Evolutionary conservation across 2,113 vertebrate genomes (phyloP), one percentile per base, ranked within the genome.

Genomic region (Petaurus breviceps): DNA sequence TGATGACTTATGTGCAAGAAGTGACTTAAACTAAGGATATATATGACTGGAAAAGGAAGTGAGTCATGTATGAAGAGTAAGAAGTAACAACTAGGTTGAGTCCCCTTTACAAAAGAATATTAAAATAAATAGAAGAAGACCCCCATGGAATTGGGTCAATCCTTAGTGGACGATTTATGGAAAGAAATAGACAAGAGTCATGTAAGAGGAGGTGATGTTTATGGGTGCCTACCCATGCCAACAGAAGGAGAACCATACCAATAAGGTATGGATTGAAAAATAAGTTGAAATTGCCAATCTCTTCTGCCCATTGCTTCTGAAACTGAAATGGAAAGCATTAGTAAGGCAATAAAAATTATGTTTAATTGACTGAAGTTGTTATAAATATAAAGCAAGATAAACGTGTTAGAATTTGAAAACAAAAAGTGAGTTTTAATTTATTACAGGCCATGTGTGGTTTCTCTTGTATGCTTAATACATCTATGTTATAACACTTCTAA

Each of bases 301-400:
- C 51, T 96, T 95, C 54, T 90, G 68, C 51, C 94, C 53, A 37
- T 26, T 55, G 52, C n/a, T 92, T 28, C 84, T 31, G 92, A 26
- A 91, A 57, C 90, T n/a, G 95, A 91, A 54, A 25, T 90, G 22
- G 52, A 89, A 57, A 97, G 51, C 51, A 90, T 55, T 68, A 96
- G 16, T 50, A 94, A 91, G 43, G 3, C 91, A 93, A 93, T 92
- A 57, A 2, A n/a, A 93, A 93, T 37, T 46, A 94, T 91, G 25
- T 3, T 61, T 22, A 22, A 16, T 43, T n/a, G 53, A 12, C 95
- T 92, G 51, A 25, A 97, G 53, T 90, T 23, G 68, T 52, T 68
- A 89, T 77, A 43, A 22, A 51, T 89, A 8, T 43, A 10, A 43
- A 77, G 92, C 37, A 37, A 91, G 61, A 90, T 46, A 57, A 93